Percentiles rank a stretch among this genome's conserved stretches.
These are phyloP conservation scores for Microtus pennsylvanicus DNA, from an alignment of 2,113 vertebrate species.

Conservation along the genomic window DNA sequence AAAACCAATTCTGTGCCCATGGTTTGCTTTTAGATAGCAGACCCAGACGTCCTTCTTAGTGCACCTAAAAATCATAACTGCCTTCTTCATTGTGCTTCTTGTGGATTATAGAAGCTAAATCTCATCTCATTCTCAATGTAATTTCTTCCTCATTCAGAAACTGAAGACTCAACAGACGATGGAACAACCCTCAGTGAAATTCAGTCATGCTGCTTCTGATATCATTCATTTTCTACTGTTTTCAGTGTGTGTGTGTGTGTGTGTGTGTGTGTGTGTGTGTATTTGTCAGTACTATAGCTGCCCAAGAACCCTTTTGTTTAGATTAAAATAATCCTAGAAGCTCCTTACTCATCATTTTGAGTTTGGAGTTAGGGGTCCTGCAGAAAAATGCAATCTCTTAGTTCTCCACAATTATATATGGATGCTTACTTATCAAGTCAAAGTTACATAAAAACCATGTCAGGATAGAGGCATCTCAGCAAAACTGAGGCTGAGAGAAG, in stretches of 20 bases:
- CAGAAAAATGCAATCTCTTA: not conserved
- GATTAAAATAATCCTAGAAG: not conserved
- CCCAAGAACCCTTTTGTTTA: not conserved
- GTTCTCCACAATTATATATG: not conserved
- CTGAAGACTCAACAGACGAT: not conserved
- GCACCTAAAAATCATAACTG: slow-evolving; percentile 15
- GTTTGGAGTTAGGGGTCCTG: not conserved
- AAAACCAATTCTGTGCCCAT: not conserved
- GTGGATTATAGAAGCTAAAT: slow-evolving; percentile 53
- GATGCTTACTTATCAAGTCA: not conserved
- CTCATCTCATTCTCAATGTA: slow-evolving; percentile 61
- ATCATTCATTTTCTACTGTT: not conserved
- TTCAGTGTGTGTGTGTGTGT: not conserved
- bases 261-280: not conserved
- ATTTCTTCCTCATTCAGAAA: slow-evolving; percentile 47
- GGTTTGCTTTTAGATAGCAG: slow-evolving; percentile 21
- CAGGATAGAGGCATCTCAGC: not conserved
- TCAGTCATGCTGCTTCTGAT: too few species aligned
- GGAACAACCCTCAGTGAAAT: not conserved
- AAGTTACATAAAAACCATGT: not conserved
- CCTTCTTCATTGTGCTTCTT: slow-evolving; percentile 65
- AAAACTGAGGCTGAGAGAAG: not conserved
- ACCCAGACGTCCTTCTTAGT: slow-evolving; percentile 50
- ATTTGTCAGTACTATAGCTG: not conserved
- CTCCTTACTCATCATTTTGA: not conserved